Percentiles rank a stretch among this genome's conserved stretches.
These are phyloP conservation scores for Pteronotus mesoamericanus DNA, from an alignment of 2,797 vertebrate genomes.

Conservation along the genomic window DNA sequence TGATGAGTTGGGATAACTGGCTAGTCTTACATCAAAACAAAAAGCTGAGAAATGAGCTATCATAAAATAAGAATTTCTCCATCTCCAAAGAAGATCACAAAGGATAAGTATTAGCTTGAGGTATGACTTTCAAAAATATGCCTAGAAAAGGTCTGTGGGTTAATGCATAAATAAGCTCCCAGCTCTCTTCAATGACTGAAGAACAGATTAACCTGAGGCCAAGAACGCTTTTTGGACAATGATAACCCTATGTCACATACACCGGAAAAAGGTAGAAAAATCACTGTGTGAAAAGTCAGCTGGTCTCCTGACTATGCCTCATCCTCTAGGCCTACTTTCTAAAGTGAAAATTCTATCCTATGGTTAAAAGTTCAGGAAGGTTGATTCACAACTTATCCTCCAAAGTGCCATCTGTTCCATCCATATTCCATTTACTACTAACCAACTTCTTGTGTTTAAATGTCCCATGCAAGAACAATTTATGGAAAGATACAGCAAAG, in stretches of 20 bases:
- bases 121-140: background rate
- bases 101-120: background rate
- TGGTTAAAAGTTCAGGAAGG: background rate
- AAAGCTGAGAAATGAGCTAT: background rate
- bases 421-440: background rate
- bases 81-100: background rate
- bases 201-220: background rate
- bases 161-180: background rate
- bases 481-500: background rate
- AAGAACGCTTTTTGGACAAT: background rate
- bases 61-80: background rate
- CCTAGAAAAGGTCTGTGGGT: background rate
- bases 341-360: background rate
- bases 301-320: background rate
- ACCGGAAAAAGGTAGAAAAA: background rate
- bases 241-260: background rate
- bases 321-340: background rate
- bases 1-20: background rate
- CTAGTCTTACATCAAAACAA: background rate
- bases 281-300: background rate
- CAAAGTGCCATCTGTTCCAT: background rate
- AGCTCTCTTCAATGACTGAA: background rate
- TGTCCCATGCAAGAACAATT: background rate
- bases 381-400: background rate
- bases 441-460: background rate